Evolutionary conservation across 2,113 vertebrate genomes (phyloP), one percentile per base, ranked within the genome.

Genomic region (Tachysurus fulvidraco): DNA sequence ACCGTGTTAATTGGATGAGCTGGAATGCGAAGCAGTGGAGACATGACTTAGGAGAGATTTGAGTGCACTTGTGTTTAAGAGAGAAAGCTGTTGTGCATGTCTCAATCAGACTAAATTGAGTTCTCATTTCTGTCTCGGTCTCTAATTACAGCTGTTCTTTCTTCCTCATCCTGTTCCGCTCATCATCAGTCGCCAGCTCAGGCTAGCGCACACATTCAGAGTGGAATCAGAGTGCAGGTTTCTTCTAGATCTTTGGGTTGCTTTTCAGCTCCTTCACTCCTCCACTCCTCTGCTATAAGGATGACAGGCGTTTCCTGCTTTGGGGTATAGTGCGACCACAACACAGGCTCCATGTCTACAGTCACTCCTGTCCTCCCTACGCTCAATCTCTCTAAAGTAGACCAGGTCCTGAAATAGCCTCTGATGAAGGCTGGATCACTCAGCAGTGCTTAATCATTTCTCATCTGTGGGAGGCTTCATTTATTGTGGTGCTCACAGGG

Each of bases 111-210:
- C 67, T 73, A 59, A 84, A 44, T 41, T 41, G 21, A 59, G 17
- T 78, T 50, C 25, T 36, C 13, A 41, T 80, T 46, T 41, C 73
- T 46, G 14, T 76, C 77, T 57, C 16, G 23, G 67, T 41, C 67
- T 85, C 46, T 88, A 81, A 90, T 88, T 60, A 74, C 60, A 74
- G 60, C 79, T 83, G 81, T 86, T 64, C 67, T 86, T 86, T 81
- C 84, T 81, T 88, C 81, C 87, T 50, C 76, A 62, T 67, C 79
- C 80, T 67, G 69, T 59, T 81, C 36, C 65, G 30, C 62, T 83
- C 89, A 84, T 89, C 86, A 64, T 82, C 25, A 55, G 28, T 9
- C 69, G 36, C 46, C 60, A 46, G 23, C 55, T 81, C 55, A 3
- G 73, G 73, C 73, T 52, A n/a, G 25, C 73, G 1, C 41, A 28